Base-by-base conservation (phyloP, 2,113 vertebrate species). In the Pteruthius melanotis region DNA sequence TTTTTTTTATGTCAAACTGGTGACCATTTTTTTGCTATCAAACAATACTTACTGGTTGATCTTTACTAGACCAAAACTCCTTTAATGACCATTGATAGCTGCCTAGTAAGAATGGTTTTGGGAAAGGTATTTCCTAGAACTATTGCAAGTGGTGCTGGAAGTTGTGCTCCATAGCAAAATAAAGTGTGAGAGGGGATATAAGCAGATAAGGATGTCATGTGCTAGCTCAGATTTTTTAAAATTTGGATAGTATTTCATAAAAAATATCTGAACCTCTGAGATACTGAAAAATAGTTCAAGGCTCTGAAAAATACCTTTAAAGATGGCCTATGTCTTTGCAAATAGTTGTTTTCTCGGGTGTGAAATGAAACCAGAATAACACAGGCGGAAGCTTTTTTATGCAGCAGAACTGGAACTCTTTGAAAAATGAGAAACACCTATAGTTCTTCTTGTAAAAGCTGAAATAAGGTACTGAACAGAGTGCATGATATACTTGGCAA, bases 221-320 rank as follows among this genome's bases (percentile, higher is more conserved):
- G 40, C 40, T 59, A 39, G 1, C 35, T 76, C 76, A 15, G 0
- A 2, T 65, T 26, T 26, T 3, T 6, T 30, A 2, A 6, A 18
- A 68, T 52, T 72, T 66, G 13, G 13, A 21, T 37, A 20, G 7
- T 81, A 26, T 33, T 81, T 52, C 24, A 17, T 59, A 44, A 82
- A 65, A 52, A 59, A 39, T 26, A 45, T 37, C 9, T 12, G 11
- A n/a, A n/a, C 15, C 3, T 66, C 53, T 19, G 10, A 44, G 44
- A n/a, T 74, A 45, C 23, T 75, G 53, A 74, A 24, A 75, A 74
- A 24, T 54, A 49, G 15, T 86, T 78, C 24, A 84, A 11, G 37
- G 11, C 3, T 72, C 44, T 81, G 30, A 35, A 80, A 68, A 22
- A 40, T 40, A 23, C 12, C 12, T 79, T 65, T 57, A 71, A 47